Conservation (phyloP, 53 echinoderm and acorn worm species). For the Echinarachnius parma region DNA sequence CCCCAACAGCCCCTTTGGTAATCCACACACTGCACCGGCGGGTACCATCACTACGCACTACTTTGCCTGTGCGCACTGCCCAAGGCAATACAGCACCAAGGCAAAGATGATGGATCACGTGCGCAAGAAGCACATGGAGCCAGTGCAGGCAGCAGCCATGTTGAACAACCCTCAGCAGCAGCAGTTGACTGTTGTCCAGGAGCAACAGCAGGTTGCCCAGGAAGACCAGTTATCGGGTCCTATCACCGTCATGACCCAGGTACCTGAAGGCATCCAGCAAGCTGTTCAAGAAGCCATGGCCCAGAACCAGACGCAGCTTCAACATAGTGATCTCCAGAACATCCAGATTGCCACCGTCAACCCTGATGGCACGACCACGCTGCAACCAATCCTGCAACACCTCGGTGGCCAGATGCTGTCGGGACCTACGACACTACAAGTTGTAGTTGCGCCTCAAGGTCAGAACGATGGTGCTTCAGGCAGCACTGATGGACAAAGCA, state of each 20-base stretch:
- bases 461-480: conserved; percentile 34
- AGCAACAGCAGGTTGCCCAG: conserved; percentile 12
- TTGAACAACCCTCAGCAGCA: conserved; percentile 19
- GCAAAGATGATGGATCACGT: conserved; percentile 99
- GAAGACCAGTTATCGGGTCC: conserved; percentile 38
- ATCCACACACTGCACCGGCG: conserved; percentile 93
- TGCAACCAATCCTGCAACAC: conserved; percentile 48
- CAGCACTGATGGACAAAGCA: conserved; percentile 29
- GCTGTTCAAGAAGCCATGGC: conserved; percentile 58
- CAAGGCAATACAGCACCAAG: conserved; percentile 96
- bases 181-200: conserved; percentile 41
- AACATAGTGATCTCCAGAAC: conserved; percentile 52
- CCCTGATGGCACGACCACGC: conserved; percentile 39
- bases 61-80: conserved; percentile 99
- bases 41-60: conserved; percentile 96
- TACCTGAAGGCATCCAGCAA: conserved; percentile 60
- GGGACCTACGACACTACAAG: conserved; percentile 45
- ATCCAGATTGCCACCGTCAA: conserved; percentile 46
- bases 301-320: conserved; percentile 54
- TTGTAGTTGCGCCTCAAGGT: conserved; percentile 46
- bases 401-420: conserved; percentile 21
- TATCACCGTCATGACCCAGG: conserved; percentile 76
- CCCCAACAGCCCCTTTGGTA: conserved; percentile 72
- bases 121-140: conserved; percentile 97
- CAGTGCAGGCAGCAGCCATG: conserved; percentile 54